A percentile compares a stretch with the other conserved stretches of the same genome.
Conservation (phyloP, 2,888 invertebrate genomes). For the Scaptomyza cyrtandrae region DNA sequence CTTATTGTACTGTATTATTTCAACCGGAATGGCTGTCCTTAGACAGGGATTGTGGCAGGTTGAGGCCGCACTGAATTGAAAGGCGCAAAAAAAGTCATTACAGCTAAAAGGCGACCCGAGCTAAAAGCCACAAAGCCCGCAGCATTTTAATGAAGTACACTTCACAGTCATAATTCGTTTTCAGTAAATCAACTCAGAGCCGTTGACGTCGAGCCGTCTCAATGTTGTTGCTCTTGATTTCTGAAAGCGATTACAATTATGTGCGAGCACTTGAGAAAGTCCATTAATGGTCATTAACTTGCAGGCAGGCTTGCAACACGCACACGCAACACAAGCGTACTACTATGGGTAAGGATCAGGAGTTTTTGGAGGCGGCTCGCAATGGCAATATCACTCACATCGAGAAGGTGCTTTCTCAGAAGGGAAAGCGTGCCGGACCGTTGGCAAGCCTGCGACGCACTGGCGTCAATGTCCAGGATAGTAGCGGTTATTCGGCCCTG, state of each 20-base stretch:
- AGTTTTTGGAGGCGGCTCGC: conserved; percentile 97
- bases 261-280: conserved; percentile 22
- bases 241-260: conserved; percentile 49
- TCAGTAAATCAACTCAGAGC: conserved; percentile 54
- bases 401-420: conserved; percentile 95
- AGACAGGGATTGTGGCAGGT: conserved; percentile 23
- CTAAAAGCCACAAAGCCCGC: conserved; percentile 54
- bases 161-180: conserved; percentile 73
- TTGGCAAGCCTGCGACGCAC: conserved; percentile 95
- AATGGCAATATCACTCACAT: conserved; percentile 95
- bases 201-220: neutral
- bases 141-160: conserved; percentile 74
- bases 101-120: conserved; percentile 61
- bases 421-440: conserved; percentile 96
- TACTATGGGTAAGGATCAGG: conserved; percentile 97
- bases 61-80: conserved; percentile 40
- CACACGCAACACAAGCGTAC: neutral
- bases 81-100: conserved; percentile 69
- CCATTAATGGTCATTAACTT: conserved; percentile 57
- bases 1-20: conserved; percentile 53
- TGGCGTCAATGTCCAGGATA: conserved; percentile 96
- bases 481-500: conserved; percentile 95
- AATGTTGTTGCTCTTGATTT: conserved; percentile 11
- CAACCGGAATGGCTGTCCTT: conserved; percentile 39
- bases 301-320: conserved; percentile 13